Base-by-base conservation (phyloP, 2,888 invertebrate genomes). In the Aphidoletes aphidimyza region DNA sequence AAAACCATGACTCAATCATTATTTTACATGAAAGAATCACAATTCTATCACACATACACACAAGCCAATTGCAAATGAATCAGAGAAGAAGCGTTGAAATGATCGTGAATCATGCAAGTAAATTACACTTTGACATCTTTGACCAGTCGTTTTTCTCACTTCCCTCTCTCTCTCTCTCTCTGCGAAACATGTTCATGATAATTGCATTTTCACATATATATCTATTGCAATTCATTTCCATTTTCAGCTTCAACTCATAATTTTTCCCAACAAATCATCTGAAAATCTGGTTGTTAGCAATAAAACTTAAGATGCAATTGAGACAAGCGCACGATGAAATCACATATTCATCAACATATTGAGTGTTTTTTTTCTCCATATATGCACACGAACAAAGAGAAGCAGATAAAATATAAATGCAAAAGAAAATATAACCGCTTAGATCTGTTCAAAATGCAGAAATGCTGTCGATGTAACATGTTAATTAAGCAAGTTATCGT, bases 401-500 rank as follows among this genome's bases (percentile, higher is more conserved):
- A n/a, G n/a, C n/a, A n/a, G n/a, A n/a, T n/a, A n/a, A n/a, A n/a
- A n/a, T n/a, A n/a, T n/a, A n/a, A n/a, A n/a, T n/a, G n/a, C n/a
- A n/a, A n/a, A n/a, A n/a, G n/a, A n/a, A n/a, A n/a, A n/a, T n/a
- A n/a, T n/a, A n/a, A n/a, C n/a, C n/a, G n/a, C n/a, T n/a, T n/a
- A n/a, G n/a, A n/a, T n/a, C n/a, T n/a, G n/a, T n/a, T n/a, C n/a
- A 9, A 9, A 42, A 6, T 69, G 69, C 69, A 69, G 34, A 69
- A 30, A 30, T 69, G 30, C 34, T 69, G 34, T 69, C 69, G 69
- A 69, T 30, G 81, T 37, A 37, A 37, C 81, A 81, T 37, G 81
- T 81, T 81, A 81, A 81, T 81, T 37, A 81, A 81, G 37, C 36
- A 22, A 37, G 81, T 22, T 81, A 81, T 81, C 81, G 22, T n/a